These are phyloP conservation scores for Hemichromis elongatus DNA, from an alignment of 2,113 vertebrate species.

Conservation along the genomic window DNA sequence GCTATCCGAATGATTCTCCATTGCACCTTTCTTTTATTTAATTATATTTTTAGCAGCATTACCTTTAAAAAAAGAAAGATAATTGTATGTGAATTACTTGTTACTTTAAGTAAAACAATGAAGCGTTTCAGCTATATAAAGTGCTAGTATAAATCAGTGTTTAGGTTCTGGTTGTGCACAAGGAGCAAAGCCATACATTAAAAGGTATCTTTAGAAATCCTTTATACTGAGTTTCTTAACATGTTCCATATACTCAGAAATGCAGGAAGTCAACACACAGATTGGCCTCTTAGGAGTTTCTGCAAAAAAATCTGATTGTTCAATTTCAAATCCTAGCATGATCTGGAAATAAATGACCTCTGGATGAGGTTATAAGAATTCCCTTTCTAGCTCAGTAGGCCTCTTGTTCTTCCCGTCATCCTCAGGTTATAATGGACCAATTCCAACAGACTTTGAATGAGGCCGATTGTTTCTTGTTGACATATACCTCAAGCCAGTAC, in stretches of 20 bases:
- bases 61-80: background rate
- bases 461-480: background rate
- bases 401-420: background rate
- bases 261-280: background rate
- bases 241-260: background rate
- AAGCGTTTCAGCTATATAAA: background rate
- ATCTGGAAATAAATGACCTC: background rate
- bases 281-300: background rate
- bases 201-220: background rate
- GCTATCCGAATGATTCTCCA: background rate
- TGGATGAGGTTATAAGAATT: background rate
- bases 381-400: background rate
- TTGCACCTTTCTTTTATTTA: background rate
- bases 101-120: background rate
- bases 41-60: background rate
- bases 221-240: background rate
- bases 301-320: background rate
- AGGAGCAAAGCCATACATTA: background rate
- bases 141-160: background rate
- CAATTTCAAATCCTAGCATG: background rate
- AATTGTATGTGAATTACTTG: background rate
- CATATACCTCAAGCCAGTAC: background rate
- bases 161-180: background rate
- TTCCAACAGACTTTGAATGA: background rate
- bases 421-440: background rate